Evolutionary conservation across 2,797 vertebrate species (phyloP).

Genomic region (Selene dorsalis): DNA sequence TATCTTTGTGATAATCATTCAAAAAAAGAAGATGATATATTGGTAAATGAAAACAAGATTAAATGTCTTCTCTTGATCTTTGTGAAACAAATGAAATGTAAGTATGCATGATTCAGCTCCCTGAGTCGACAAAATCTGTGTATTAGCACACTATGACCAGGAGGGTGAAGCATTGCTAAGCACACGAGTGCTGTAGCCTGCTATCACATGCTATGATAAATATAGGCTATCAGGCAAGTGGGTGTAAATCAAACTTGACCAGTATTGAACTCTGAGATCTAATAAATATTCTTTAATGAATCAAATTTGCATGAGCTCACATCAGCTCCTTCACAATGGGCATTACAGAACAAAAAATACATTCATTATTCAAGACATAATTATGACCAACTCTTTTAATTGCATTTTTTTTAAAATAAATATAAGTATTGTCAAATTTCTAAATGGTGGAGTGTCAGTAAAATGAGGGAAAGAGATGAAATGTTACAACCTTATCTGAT

Average conservation of each 20-base stretch:
- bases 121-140: constrained; percentile 3
- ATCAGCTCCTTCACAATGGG: neutral
- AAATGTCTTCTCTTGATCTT: neutral
- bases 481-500: neutral
- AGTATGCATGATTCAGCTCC: neutral
- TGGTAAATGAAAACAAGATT: neutral
- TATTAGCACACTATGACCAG: constrained; percentile 55
- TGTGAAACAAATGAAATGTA: neutral
- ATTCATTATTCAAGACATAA: neutral
- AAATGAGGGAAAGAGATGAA: neutral
- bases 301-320: neutral
- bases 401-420: neutral
- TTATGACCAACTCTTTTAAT: neutral
- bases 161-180: constrained; percentile 69
- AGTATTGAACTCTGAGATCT: neutral
- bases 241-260: constrained; percentile 15
- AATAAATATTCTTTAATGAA: neutral
- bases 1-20: neutral
- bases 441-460: neutral
- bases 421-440: neutral
- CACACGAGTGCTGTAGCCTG: neutral
- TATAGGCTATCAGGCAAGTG: neutral
- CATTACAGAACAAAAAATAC: neutral
- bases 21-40: no score
- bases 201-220: constrained; percentile 46